Evolutionary conservation across 2,888 invertebrate species (phyloP).

Genomic region (Troides helena): DNA sequence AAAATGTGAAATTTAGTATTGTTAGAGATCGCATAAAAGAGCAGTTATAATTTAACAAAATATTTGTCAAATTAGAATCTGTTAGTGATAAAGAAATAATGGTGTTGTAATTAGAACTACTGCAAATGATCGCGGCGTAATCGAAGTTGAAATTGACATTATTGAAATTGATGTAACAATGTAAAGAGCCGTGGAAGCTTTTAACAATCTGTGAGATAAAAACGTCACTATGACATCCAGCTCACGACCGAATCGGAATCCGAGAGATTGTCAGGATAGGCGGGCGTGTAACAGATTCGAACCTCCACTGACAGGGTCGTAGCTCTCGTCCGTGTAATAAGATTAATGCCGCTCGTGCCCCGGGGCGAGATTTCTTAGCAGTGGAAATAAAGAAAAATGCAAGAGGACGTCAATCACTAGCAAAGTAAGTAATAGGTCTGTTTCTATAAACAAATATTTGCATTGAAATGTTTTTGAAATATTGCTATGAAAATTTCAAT

Average conservation of each 20-base stretch:
- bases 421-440: constrained; percentile 13
- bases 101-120: no score
- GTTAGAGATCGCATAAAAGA: no score
- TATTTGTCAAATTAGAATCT: no score
- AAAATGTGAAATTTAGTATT: no score
- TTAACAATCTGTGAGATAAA: constrained; percentile 42
- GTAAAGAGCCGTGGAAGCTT: constrained; percentile 27
- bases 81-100: no score
- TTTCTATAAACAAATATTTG: background rate
- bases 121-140: background rate
- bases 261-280: constrained; percentile 48
- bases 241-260: constrained; percentile 64
- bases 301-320: constrained; percentile 56
- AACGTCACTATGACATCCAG: constrained; percentile 62
- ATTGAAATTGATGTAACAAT: constrained; percentile 15
- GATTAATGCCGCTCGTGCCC: constrained; percentile 43
- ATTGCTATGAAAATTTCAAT: no score
- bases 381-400: constrained; percentile 27
- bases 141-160: background rate
- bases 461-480: background rate
- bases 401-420: constrained; percentile 20
- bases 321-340: constrained; percentile 41
- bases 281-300: constrained; percentile 42
- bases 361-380: constrained; percentile 26
- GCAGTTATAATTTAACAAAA: no score